phyloP scores from a whole-genome alignment of 2,797 vertebrate species.

The Clamator glandarius region DNA sequence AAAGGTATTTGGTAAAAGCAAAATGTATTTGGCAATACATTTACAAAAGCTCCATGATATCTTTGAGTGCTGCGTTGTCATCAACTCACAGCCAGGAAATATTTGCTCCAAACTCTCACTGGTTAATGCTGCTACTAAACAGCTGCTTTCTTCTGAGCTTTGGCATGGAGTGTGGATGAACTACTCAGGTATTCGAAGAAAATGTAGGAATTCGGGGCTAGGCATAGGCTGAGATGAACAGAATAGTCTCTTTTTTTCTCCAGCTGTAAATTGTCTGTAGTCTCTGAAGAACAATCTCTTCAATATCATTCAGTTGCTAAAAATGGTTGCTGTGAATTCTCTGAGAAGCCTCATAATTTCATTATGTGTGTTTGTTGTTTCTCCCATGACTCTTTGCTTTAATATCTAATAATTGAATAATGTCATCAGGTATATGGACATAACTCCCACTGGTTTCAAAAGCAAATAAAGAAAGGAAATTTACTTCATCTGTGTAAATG shows the following conservation, averaged over 20 bases:
- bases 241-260: not conserved
- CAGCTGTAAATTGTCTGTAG: not conserved
- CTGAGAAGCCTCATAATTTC: not conserved
- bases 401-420: not conserved
- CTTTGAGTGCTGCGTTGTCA: not conserved
- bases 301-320: not conserved
- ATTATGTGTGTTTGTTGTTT: not conserved
- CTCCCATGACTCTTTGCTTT: not conserved
- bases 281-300: not conserved
- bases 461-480: constrained; percentile 18
- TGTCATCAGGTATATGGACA: not conserved
- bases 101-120: accelerated
- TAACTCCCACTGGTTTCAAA: not conserved
- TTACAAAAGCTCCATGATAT: not conserved
- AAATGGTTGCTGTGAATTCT: not conserved
- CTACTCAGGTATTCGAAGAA: accelerated
- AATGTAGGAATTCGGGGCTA: not conserved
- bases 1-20: not conserved
- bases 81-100: not conserved
- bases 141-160: not conserved
- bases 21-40: not conserved
- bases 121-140: not conserved
- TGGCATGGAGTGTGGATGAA: not conserved
- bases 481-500: constrained; percentile 5
- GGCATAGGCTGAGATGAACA: not conserved